Evolutionary conservation across 2,113 vertebrate genomes (phyloP).

Genomic region (Argyrosomus japonicus): DNA sequence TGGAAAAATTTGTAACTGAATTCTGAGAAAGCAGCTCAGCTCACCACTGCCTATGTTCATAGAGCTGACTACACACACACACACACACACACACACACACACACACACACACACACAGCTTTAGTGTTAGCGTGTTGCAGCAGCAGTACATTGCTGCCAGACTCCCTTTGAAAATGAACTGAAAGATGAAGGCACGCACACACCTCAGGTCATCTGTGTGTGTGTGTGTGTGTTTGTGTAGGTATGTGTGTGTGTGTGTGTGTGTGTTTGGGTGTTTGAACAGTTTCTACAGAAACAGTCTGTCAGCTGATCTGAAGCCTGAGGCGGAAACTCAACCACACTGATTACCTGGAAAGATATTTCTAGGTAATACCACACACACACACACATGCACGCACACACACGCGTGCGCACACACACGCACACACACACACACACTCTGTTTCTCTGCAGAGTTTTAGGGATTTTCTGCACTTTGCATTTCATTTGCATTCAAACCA

Average conservation of each 20-base stretch:
- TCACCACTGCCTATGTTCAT: conserved; percentile 58
- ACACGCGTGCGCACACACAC: conserved; percentile 16
- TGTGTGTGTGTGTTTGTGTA: background rate
- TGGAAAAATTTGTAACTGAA: conserved; percentile 39
- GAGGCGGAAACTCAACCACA: conserved; percentile 46
- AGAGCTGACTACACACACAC: conserved; percentile 25
- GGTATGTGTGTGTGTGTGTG: background rate
- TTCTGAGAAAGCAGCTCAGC: conserved; percentile 57
- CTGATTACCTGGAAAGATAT: conserved; percentile 48
- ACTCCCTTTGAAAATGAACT: background rate
- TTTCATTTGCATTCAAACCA: conserved; percentile 52
- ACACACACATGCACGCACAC: background rate
- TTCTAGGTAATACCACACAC: conserved; percentile 39
- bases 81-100: too few species aligned
- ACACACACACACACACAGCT: background rate
- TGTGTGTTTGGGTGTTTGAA: background rate
- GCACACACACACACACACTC: conserved; percentile 13
- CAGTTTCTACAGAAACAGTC: conserved; percentile 46
- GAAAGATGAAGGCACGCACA: background rate
- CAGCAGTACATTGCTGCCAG: background rate
- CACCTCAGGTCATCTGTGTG: background rate
- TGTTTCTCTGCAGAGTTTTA: conserved; percentile 48
- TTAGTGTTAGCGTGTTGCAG: background rate
- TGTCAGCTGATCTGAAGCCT: conserved; percentile 33
- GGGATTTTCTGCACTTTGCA: conserved; percentile 71